These are phyloP conservation scores for Aradophagus sp. DNA, from an alignment of 1,140 invertebrate species.

Conservation along the genomic window DNA sequence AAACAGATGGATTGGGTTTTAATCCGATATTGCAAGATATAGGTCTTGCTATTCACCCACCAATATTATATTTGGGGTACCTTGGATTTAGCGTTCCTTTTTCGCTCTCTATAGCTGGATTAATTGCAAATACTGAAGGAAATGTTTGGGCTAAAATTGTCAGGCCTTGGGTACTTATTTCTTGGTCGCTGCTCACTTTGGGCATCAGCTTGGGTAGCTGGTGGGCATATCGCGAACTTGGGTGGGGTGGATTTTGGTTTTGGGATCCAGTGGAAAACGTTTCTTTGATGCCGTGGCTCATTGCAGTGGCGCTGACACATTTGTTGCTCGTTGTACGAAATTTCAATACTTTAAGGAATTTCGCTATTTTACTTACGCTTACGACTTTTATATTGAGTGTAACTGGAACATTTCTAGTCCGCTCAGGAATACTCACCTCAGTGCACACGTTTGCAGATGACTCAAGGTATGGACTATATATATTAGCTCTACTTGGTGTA, in stretches of 20 bases:
- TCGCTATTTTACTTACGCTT: constrained; percentile 14
- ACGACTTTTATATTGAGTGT: constrained; percentile 13
- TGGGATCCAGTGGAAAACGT: constrained; percentile 25
- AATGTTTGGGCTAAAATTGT: constrained; percentile 25
- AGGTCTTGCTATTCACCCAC: constrained; percentile 21
- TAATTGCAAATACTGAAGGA: constrained; percentile 19
- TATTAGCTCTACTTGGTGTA: constrained; percentile 23
- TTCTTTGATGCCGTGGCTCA: constrained; percentile 20
- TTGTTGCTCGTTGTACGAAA: constrained; percentile 12
- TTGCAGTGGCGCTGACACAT: constrained; percentile 8
- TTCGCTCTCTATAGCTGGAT: constrained; percentile 22
- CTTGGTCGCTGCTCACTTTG: constrained; percentile 16
- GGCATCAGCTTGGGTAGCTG: constrained; percentile 16
- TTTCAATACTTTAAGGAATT: constrained; percentile 23
- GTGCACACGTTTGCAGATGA: constrained; percentile 24
- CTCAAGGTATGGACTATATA: constrained; percentile 16
- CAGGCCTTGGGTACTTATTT: constrained; percentile 18
- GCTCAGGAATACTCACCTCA: constrained; percentile 19
- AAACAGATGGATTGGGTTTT: constrained; percentile 23
- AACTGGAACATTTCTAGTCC: constrained; percentile 14
- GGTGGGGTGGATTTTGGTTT: constrained; percentile 28
- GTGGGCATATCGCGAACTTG: constrained; percentile 30
- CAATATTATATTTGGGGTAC: constrained; percentile 22
- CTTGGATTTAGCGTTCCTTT: constrained; percentile 19
- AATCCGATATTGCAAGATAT: constrained; percentile 31